phyloP scores from a whole-genome alignment of 2,797 vertebrate species.

The Cetoscarus ocellatus region DNA sequence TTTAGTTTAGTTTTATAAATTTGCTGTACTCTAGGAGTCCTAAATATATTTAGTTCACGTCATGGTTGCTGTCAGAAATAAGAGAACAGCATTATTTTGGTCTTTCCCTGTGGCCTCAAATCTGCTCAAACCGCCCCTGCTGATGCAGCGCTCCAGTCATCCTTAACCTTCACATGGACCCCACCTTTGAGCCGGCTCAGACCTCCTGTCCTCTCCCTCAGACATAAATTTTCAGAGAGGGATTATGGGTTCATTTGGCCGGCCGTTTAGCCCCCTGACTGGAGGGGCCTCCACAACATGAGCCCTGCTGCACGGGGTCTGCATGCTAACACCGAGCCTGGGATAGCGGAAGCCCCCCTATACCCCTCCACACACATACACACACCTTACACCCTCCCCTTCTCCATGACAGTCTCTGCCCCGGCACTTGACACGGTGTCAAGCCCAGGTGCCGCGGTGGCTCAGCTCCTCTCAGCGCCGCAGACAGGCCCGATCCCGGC shows the following conservation, averaged over 20 bases:
- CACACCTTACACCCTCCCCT: slow-evolving; percentile 6
- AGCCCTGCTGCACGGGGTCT: slow-evolving; percentile 31
- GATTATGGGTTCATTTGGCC: slow-evolving; percentile 57
- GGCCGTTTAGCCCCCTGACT: slow-evolving; percentile 44
- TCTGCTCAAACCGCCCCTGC: no score
- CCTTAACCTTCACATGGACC: slow-evolving; percentile 37
- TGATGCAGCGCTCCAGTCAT: slow-evolving; percentile 57
- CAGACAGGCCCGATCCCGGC: slow-evolving; percentile 73
- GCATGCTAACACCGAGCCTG: slow-evolving; percentile 63
- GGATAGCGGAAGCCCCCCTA: slow-evolving; percentile 55
- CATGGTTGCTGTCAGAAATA: no score
- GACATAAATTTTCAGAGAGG: slow-evolving; percentile 36
- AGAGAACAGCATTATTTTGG: no score
- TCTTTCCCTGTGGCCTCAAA: no score
- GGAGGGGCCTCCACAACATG: slow-evolving; percentile 44
- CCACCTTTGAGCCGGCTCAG: slow-evolving; percentile 21
- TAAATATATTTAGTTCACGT: no score
- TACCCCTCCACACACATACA: no score
- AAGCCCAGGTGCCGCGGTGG: slow-evolving; percentile 63
- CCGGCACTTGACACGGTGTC: slow-evolving; percentile 72
- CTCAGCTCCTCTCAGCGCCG: slow-evolving; percentile 56
- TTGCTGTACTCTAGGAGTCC: no score
- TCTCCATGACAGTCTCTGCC: slow-evolving; percentile 70
- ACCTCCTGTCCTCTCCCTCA: slow-evolving; percentile 17
- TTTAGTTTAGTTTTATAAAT: no score